Conservation (phyloP, 2,113 vertebrate genomes). For the Todiramphus saurophagus region DNA sequence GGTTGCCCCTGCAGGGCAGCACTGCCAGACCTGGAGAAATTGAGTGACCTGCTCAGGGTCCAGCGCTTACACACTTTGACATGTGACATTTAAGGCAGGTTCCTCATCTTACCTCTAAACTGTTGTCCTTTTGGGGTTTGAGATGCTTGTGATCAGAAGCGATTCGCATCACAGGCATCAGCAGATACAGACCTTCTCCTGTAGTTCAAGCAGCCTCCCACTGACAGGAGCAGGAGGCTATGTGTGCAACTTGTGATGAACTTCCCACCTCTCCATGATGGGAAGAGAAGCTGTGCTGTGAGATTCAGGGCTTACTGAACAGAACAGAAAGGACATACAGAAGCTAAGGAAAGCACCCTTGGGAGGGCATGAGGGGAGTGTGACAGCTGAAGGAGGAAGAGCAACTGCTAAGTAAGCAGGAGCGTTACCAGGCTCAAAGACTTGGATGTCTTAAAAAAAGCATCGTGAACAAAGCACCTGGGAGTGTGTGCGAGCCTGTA, state of each 20-base stretch:
- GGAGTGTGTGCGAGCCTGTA: background rate
- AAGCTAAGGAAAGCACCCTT: constrained; percentile 41
- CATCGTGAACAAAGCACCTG: background rate
- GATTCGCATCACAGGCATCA: background rate
- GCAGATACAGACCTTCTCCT: background rate
- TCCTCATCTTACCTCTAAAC: background rate
- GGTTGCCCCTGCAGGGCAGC: background rate
- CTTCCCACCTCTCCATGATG: background rate
- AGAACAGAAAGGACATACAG: constrained; percentile 15
- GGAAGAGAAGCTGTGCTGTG: background rate
- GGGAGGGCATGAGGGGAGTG: background rate
- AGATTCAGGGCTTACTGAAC: background rate
- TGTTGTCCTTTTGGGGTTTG: background rate
- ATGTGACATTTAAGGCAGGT: background rate
- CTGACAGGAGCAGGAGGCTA: background rate
- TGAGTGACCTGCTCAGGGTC: background rate
- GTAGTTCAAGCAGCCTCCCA: background rate
- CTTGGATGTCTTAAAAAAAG: constrained; percentile 11
- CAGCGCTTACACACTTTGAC: background rate
- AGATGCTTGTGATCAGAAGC: background rate
- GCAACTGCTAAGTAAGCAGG: constrained; percentile 36
- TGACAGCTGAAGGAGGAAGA: constrained; percentile 53
- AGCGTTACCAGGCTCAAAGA: background rate
- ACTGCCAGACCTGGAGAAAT: background rate
- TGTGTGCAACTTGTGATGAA: background rate